Conservation (phyloP, 2,113 vertebrate species). For the Pluvianellus socialis region DNA sequence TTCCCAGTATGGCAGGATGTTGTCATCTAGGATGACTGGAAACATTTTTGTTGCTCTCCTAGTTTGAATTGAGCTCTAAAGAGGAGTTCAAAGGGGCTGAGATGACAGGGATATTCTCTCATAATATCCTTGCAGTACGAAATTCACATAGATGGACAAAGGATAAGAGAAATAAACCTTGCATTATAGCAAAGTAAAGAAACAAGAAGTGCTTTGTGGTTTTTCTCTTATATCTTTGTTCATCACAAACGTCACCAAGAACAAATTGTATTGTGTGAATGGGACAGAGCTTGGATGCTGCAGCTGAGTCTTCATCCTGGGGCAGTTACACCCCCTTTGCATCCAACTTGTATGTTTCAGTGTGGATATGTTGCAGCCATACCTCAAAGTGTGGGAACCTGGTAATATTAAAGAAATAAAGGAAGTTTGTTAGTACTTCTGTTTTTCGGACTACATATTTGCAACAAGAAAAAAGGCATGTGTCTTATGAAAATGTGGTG, state of each 20-base stretch:
- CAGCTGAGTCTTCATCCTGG: not conserved
- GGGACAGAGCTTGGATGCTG: not conserved
- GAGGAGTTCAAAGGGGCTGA: not conserved
- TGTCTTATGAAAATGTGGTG: not conserved
- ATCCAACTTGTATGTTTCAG: not conserved
- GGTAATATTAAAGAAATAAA: not conserved
- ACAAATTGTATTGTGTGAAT: not conserved
- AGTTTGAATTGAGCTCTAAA: not conserved
- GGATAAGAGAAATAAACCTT: not conserved
- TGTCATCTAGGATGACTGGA: not conserved
- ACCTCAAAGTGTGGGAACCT: not conserved
- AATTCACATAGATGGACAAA: not conserved
- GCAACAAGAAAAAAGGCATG: fast-evolving
- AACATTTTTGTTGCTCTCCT: not conserved
- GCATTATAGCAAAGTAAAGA: not conserved
- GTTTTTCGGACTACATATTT: not conserved
- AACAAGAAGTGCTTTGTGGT: not conserved
- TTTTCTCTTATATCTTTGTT: not conserved
- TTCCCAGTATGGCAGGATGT: not conserved
- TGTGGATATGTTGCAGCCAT: not conserved
- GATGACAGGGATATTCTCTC: not conserved
- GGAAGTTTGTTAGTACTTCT: not conserved
- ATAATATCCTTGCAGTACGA: not conserved
- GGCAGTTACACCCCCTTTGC: not conserved
- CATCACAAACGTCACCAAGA: fast-evolving